phyloP scores from a whole-genome alignment of 1,140 invertebrate species.

The Pogonognathellus flavescens region DNA sequence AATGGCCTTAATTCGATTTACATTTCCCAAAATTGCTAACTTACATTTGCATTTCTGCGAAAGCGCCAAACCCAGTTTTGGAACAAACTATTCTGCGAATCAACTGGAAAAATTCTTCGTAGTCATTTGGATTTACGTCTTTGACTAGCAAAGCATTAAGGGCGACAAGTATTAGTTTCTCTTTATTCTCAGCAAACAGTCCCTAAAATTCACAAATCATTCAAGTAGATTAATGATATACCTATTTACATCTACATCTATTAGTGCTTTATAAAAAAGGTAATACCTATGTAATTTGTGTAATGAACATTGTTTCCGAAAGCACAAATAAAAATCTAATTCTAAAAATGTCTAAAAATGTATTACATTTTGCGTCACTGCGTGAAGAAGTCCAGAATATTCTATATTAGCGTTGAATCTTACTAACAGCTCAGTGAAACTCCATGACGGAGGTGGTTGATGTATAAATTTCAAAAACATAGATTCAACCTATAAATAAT shows the following conservation, averaged over 20 bases:
- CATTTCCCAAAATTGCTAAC: too few relatives aligned
- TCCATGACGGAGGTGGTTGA: constrained; percentile 76
- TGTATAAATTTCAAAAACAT: constrained; percentile 87
- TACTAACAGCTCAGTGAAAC: constrained; percentile 77
- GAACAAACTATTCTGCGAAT: constrained; percentile 93
- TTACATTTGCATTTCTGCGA: constrained; percentile 90
- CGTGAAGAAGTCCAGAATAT: constrained; percentile 96
- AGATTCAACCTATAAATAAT: constrained; percentile 79
- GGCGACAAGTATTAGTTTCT: constrained; percentile 91
- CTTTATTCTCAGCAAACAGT: constrained; percentile 98
- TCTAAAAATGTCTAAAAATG: too few relatives aligned
- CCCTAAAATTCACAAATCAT: constrained; percentile 75
- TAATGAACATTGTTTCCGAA: too few relatives aligned
- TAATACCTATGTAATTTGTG: too few relatives aligned
- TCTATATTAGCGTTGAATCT: constrained; percentile 98
- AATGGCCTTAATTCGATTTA: too few relatives aligned
- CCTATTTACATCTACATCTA: too few relatives aligned
- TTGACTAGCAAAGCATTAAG: constrained; percentile 82
- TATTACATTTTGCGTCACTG: constrained; percentile 95
- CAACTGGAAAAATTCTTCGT: constrained; percentile 94
- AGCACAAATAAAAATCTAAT: background rate
- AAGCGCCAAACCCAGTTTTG: constrained; percentile 97
- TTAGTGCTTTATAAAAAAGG: too few relatives aligned
- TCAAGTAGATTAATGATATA: background rate
- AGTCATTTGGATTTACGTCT: constrained; percentile 76